phyloP scores from a whole-genome alignment of 2,113 vertebrate genomes.

The Hemichromis elongatus region DNA sequence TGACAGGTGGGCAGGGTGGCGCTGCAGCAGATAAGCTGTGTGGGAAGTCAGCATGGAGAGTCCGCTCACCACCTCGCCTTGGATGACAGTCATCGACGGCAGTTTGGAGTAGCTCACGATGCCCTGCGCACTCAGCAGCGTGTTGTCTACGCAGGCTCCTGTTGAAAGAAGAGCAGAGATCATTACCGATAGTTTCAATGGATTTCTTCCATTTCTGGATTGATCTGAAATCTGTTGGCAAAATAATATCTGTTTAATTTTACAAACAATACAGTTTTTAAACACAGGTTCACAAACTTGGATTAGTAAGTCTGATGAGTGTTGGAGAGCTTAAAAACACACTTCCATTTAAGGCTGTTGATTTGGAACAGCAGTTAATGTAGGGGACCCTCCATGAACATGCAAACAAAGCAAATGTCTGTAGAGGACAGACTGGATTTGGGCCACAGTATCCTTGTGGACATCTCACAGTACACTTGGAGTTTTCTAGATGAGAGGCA shows the following conservation, averaged over 20 bases:
- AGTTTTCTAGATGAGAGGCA: neutral
- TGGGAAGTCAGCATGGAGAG: conserved; percentile 72
- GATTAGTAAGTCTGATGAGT: rapidly evolving
- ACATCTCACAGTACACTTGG: neutral
- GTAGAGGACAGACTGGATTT: neutral
- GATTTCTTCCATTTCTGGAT: neutral
- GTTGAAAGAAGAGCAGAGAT: neutral
- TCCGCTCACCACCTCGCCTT: conserved; percentile 77
- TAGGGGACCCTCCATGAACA: rapidly evolving
- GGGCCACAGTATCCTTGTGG: neutral
- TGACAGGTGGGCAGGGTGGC: conserved; percentile 67
- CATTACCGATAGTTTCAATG: neutral
- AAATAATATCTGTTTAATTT: neutral
- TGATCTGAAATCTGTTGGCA: neutral
- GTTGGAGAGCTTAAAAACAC: rapidly evolving
- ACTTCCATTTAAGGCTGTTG: neutral
- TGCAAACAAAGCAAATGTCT: neutral
- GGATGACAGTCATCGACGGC: conserved; percentile 67
- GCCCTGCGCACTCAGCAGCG: conserved; percentile 82
- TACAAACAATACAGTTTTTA: neutral
- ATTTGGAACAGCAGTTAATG: too few relatives aligned
- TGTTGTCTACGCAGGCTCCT: conserved; percentile 86
- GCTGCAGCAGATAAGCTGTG: conserved; percentile 76
- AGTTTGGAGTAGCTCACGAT: conserved; percentile 80
- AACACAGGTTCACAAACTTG: neutral